Evolutionary conservation across 2,888 invertebrate species (phyloP).

Genomic region (Calameuta filiformis): DNA sequence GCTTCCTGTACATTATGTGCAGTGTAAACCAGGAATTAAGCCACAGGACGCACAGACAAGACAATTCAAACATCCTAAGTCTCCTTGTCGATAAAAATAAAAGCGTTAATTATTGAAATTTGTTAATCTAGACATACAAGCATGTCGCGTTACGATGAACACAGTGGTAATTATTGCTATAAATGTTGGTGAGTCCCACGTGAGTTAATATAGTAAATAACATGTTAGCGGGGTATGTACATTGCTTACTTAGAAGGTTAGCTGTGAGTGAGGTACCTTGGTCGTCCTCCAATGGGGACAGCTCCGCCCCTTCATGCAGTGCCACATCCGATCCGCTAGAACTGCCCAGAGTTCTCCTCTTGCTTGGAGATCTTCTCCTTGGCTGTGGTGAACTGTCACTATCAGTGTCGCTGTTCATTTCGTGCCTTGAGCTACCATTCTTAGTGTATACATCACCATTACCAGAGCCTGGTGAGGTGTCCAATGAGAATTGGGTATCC

Average conservation of each 20-base stretch:
- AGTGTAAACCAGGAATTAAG: neutral
- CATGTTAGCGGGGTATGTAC: conserved; percentile 59
- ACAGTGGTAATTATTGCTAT: neutral
- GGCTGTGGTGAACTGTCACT: conserved; percentile 59
- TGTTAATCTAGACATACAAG: neutral
- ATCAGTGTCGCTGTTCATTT: conserved; percentile 60
- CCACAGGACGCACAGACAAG: neutral
- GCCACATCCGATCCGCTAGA: conserved; percentile 75
- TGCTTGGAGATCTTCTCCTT: conserved; percentile 57
- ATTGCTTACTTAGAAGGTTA: conserved; percentile 65
- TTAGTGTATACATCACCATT: conserved; percentile 55
- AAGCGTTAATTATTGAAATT: neutral
- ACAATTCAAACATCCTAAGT: neutral
- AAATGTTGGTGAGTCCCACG: neutral
- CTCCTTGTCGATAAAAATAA: neutral
- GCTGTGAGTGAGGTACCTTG: conserved; percentile 70
- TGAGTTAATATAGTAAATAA: neutral
- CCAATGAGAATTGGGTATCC: conserved; percentile 57
- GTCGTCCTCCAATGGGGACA: conserved; percentile 71
- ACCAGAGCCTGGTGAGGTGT: conserved; percentile 60
- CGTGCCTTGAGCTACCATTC: conserved; percentile 53
- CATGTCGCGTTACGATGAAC: neutral
- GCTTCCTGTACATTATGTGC: neutral
- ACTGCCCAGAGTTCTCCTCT: conserved; percentile 70
- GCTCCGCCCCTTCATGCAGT: conserved; percentile 73